Percentiles rank a stretch among this genome's conserved stretches.
These are phyloP conservation scores for Nymphalis urticae DNA, from an alignment of 2,888 invertebrate species.

Conservation along the genomic window DNA sequence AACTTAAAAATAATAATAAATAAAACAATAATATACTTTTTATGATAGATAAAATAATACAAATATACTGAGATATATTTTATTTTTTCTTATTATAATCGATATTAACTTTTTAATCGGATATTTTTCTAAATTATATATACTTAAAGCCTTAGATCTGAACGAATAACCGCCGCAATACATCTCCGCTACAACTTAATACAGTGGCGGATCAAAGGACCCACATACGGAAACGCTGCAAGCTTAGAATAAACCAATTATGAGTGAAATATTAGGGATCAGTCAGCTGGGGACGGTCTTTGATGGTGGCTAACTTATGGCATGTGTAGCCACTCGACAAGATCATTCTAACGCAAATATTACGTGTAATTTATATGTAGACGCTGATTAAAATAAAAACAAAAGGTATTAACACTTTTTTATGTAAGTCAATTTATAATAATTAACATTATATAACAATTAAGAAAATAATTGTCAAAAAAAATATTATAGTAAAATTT, in stretches of 20 bases:
- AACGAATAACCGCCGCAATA: conserved; percentile 73
- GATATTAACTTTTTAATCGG: background rate
- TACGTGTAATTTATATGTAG: too few relatives aligned
- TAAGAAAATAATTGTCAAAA: too few relatives aligned
- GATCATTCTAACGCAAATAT: background rate
- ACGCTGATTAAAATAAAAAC: too few relatives aligned
- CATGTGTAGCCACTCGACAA: conserved; percentile 24
- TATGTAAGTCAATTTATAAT: too few relatives aligned
- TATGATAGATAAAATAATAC: background rate
- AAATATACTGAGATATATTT: too few relatives aligned
- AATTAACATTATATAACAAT: too few relatives aligned
- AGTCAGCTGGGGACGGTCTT: conserved; percentile 70
- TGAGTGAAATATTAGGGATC: conserved; percentile 82
- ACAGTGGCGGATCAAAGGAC: conserved; percentile 78
- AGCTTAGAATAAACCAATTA: conserved; percentile 82
- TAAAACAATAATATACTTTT: background rate
- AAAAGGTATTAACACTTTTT: too few relatives aligned
- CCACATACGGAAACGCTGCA: conserved; percentile 73
- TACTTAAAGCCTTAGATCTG: conserved; percentile 66
- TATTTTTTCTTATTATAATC: too few relatives aligned
- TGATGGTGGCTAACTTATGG: conserved; percentile 66
- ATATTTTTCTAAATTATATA: conserved; percentile 58
- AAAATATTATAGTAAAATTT: too few relatives aligned
- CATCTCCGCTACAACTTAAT: conserved; percentile 76
- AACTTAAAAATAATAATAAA: too few relatives aligned